Conservation (phyloP, 2,113 vertebrate genomes). For the Heliornis fulica region DNA sequence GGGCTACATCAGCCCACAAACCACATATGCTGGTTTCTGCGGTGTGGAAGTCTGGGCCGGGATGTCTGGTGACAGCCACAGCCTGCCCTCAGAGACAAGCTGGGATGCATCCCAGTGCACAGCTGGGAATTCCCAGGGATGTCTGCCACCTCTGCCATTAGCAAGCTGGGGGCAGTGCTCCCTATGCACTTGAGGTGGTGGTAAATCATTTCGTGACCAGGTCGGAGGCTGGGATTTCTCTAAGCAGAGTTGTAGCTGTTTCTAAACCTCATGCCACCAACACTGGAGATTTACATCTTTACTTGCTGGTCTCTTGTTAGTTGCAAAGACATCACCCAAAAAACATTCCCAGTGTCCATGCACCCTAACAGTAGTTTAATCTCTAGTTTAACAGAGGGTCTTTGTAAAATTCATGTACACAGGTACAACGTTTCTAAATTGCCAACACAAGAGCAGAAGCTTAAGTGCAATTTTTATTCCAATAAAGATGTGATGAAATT, state of each 20-base stretch:
- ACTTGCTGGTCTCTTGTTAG: background rate
- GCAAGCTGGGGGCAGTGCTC: background rate
- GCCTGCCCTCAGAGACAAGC: background rate
- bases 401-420: background rate
- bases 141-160: background rate
- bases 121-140: background rate
- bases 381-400: background rate
- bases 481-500: constrained; percentile 65
- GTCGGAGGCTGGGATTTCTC: background rate
- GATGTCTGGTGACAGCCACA: background rate
- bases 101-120: background rate
- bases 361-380: background rate
- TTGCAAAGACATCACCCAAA: background rate
- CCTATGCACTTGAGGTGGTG: background rate
- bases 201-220: background rate
- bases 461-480: constrained; percentile 62
- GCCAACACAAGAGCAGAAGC: constrained; percentile 40
- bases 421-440: constrained; percentile 23
- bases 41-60: background rate
- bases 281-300: background rate
- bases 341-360: background rate
- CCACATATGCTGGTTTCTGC: background rate
- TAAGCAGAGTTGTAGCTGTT: background rate
- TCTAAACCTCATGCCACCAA: background rate
- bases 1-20: background rate